phyloP scores from a whole-genome alignment of 2,113 vertebrate species.

The Nothoprocta pentlandii region DNA sequence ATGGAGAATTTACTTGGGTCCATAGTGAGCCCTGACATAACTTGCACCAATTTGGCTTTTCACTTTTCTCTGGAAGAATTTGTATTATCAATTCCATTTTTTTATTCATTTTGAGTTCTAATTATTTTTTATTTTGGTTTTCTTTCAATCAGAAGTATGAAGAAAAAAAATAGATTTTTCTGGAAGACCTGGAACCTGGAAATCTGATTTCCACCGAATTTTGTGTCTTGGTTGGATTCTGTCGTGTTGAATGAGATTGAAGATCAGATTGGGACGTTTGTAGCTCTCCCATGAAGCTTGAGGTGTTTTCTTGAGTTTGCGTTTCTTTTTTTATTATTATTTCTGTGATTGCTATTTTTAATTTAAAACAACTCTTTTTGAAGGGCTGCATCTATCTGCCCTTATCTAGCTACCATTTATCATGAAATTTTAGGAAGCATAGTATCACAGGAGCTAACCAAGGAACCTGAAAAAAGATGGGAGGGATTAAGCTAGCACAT shows the following conservation, averaged over 20 bases:
- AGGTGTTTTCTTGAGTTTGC: rapidly evolving
- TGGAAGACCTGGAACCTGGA: background rate
- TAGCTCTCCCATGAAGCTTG: background rate
- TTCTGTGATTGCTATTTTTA: background rate
- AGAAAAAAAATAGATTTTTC: background rate
- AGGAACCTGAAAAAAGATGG: background rate
- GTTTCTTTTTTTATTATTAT: background rate
- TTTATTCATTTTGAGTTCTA: background rate
- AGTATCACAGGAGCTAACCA: background rate
- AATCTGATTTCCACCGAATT: background rate
- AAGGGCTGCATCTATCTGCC: background rate
- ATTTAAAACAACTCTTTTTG: background rate
- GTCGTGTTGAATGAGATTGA: background rate
- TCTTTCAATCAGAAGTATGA: background rate
- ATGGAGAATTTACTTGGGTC: background rate
- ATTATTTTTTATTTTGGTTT: background rate
- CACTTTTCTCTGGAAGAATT: background rate
- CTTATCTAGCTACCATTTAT: background rate
- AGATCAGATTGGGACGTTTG: background rate
- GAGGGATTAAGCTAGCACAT: background rate
- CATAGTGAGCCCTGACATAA: background rate
- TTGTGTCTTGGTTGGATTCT: background rate
- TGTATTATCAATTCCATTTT: too few relatives aligned
- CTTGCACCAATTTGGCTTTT: background rate
- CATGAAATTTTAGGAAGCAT: background rate